Percentiles rank a stretch among this genome's conserved stretches.
Evolutionary conservation across 1,140 invertebrate species (phyloP).

Genomic region (Armadillidium nasatum): DNA sequence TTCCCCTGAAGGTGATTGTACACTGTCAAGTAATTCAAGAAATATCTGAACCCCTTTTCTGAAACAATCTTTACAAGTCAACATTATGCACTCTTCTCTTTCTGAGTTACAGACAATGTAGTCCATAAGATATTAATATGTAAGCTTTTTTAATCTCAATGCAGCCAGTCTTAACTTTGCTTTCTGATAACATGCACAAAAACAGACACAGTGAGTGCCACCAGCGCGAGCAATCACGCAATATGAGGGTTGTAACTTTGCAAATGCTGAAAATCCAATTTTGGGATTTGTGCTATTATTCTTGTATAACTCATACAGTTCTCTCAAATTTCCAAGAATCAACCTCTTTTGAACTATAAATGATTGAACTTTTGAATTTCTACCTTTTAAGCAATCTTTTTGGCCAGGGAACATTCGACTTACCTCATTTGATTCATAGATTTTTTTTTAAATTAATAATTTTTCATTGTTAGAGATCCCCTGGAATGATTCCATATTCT

Average conservation of each 20-base stretch:
- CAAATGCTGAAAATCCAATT: constrained; percentile 18
- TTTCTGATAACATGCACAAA: background rate
- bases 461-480: background rate
- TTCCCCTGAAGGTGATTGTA: background rate
- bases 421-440: constrained; percentile 11
- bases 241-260: background rate
- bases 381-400: constrained; percentile 17
- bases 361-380: background rate
- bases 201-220: background rate
- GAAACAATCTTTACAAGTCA: background rate
- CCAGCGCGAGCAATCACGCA: background rate
- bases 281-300: background rate
- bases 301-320: background rate
- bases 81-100: constrained; percentile 1
- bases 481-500: constrained; percentile 8
- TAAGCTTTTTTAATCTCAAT: background rate
- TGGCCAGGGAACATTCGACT: background rate
- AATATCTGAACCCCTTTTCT: background rate
- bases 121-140: background rate
- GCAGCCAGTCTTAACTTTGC: background rate
- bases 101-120: constrained; percentile 8
- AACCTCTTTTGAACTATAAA: background rate
- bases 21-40: constrained; percentile 7
- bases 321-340: background rate
- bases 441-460: background rate